These are phyloP conservation scores for Aphidius colemani DNA, from an alignment of 2,888 invertebrate genomes.

Conservation along the genomic window DNA sequence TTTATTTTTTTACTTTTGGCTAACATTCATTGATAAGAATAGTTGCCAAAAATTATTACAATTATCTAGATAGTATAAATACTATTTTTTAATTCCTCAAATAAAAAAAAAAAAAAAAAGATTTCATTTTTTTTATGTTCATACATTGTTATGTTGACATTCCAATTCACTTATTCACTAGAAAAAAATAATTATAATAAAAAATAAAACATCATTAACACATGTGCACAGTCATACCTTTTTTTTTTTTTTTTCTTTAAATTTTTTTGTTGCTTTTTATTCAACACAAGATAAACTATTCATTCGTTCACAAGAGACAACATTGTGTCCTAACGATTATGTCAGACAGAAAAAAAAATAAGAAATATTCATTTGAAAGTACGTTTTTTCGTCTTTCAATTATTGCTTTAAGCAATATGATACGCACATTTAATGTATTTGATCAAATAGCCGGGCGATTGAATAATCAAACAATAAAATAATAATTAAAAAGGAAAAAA, in stretches of 20 bases:
- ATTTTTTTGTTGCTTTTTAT: no score
- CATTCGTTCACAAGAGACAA: no score
- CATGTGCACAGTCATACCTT: no score
- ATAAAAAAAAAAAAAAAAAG: conserved; percentile 6
- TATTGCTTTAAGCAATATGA: no score
- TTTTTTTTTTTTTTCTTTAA: no score
- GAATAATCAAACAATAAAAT: no score
- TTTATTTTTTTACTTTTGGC: conserved; percentile 10
- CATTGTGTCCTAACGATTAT: neutral
- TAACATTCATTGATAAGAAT: neutral
- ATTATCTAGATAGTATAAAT: conserved; percentile 29
- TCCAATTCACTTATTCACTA: neutral
- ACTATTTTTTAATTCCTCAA: conserved; percentile 14
- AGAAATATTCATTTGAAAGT: neutral
- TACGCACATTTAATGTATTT: no score
- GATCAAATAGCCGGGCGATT: no score
- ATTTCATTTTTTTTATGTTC: neutral
- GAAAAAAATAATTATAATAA: neutral
- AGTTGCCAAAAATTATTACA: conserved; percentile 19
- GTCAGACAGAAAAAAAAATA: neutral
- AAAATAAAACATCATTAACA: neutral
- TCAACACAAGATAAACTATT: no score
- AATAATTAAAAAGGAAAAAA: no score
- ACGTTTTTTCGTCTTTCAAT: no score
- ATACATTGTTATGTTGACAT: no score